Percentiles rank a stretch among this genome's conserved stretches.
Conservation (phyloP, 2,797 vertebrate species). For the Anguilla obscura region DNA sequence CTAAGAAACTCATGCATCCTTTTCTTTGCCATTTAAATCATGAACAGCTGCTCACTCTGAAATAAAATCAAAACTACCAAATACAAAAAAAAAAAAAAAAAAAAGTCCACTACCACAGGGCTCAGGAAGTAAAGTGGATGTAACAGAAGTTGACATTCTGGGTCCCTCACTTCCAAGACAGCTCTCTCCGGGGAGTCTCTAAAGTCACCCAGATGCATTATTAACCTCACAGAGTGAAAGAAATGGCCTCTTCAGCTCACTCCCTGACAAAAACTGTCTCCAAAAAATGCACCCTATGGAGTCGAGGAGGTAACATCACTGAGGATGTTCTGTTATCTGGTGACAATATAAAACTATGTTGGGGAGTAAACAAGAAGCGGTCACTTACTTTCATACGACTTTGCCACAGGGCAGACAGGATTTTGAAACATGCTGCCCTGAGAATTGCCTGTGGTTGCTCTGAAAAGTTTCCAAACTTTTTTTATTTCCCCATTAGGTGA, state of each 20-base stretch:
- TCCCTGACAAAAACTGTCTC: background rate
- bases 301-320: background rate
- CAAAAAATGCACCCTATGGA: background rate
- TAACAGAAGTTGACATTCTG: background rate
- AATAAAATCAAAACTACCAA: background rate
- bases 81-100: background rate
- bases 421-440: background rate
- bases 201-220: conserved; percentile 14
- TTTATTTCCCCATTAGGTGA: conserved; percentile 44
- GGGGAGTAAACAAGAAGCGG: background rate
- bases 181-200: background rate
- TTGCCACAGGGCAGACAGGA: background rate
- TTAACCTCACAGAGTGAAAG: background rate
- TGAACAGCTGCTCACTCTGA: background rate
- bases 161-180: background rate
- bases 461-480: conserved; percentile 19
- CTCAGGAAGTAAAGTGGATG: background rate
- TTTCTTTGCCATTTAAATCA: background rate
- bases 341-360: background rate
- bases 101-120: background rate
- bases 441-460: background rate
- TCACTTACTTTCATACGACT: background rate
- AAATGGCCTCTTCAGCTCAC: background rate
- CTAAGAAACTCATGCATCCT: background rate
- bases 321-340: background rate